Evolutionary conservation across 2,797 vertebrate genomes (phyloP), one percentile per base, ranked within the genome.

Genomic region (Labeo calbasu): DNA sequence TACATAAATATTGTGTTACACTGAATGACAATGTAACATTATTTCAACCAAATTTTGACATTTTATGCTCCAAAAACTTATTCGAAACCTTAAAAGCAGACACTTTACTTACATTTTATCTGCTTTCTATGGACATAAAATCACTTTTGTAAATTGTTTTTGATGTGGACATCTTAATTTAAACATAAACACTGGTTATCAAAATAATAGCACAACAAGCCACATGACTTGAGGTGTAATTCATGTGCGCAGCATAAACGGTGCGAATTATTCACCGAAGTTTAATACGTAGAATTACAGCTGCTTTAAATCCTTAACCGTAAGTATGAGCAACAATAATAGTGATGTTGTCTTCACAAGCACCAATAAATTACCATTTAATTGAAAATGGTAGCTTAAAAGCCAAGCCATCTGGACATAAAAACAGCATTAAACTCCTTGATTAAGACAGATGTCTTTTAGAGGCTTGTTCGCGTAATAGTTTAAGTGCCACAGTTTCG

Each of bases 331-430:
- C 32, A 69, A 55, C 50, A 55, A 51, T 69, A 80, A 17, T 40
- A 25, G 32, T 23, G 25, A 36, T 36, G 19, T 17, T 66, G 28
- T 55, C 78, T 69, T 80, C 65, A 6, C 12, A 55, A 68, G 65
- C 32, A 55, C 32, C 50, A 32, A 80, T 80, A 55, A 55, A 69
- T 69, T 23, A 55, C 28, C 14, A 17, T 55, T 69, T 36, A 69
- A 68, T 80, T 80, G 17, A 53, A 80, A 80, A 69, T 57, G 25
- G 50, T 36, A 40, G 65, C 65, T 55, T 80, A 66, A 69, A 69
- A 69, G 78, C 32, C 65, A 55, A 36, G 78, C 50, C 65, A 80
- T 80, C 78, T 69, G 63, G 65, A 69, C 65, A 55, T 80, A 69
- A 55, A 66, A 68, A n/a, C 4, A 36, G 25, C 32, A 68, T 69